These are phyloP conservation scores for Agrilus planipennis DNA, from an alignment of 1,140 invertebrate species.

Conservation along the genomic window DNA sequence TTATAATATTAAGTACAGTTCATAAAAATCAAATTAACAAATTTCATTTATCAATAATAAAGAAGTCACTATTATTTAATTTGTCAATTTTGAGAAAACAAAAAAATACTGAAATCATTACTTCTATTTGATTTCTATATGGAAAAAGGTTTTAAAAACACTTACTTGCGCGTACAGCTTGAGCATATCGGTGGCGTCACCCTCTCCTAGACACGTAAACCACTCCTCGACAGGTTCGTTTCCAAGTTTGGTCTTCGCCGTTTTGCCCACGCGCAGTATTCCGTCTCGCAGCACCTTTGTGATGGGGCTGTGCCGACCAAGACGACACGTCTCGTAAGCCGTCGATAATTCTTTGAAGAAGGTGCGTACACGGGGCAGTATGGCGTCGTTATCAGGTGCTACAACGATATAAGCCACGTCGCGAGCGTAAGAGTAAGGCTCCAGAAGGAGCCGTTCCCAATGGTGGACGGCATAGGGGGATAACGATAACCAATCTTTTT, in stretches of 20 bases:
- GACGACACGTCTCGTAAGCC: slow-evolving; percentile 83
- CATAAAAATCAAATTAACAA: no score
- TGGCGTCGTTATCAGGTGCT: slow-evolving; percentile 80
- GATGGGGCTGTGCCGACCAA: slow-evolving; percentile 82
- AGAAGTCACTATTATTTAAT: no score
- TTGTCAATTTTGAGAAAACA: no score
- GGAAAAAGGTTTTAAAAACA: no score
- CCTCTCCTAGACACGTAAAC: slow-evolving; percentile 75
- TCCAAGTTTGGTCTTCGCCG: slow-evolving; percentile 44
- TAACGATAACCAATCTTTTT: slow-evolving; percentile 88
- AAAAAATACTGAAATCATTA: no score
- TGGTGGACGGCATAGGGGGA: slow-evolving; percentile 86
- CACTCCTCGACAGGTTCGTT: slow-evolving; percentile 78
- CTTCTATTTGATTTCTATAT: no score
- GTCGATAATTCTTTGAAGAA: slow-evolving; percentile 91
- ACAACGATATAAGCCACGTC: slow-evolving; percentile 93
- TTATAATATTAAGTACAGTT: no score
- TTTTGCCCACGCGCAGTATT: slow-evolving; percentile 74
- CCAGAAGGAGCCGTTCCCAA: slow-evolving; percentile 89
- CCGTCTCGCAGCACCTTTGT: slow-evolving; percentile 75
- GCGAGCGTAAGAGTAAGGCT: slow-evolving; percentile 84
- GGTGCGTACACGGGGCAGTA: slow-evolving; percentile 62
- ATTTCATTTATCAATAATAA: no score
- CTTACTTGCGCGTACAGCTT: slow-evolving; percentile 75
- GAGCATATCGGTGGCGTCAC: slow-evolving; percentile 65